phyloP scores from a whole-genome alignment of 2,888 invertebrate genomes.

The Choreutis nemorana region DNA sequence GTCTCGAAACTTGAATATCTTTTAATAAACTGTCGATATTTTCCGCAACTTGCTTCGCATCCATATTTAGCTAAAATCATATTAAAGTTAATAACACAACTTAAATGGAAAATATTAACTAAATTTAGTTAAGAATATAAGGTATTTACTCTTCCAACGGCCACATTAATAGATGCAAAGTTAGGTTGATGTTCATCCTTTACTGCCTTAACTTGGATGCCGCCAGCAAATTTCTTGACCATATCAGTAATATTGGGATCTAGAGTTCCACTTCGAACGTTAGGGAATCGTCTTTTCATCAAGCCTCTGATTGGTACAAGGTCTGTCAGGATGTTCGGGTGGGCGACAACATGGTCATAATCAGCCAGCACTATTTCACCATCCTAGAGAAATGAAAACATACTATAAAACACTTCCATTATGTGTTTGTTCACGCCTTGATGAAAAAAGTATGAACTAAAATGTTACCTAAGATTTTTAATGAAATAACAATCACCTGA shows the following conservation, averaged over 20 bases:
- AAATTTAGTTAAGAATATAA: neutral
- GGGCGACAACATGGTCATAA: conserved; percentile 78
- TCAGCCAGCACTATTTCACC: conserved; percentile 73
- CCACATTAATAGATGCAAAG: conserved; percentile 72
- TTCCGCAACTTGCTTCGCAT: conserved; percentile 71
- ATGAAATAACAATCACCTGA: no score
- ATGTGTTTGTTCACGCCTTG: no score
- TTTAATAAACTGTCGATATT: conserved; percentile 73
- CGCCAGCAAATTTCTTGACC: conserved; percentile 72
- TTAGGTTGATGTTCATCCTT: conserved; percentile 76
- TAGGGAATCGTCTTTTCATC: conserved; percentile 81
- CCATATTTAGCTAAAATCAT: conserved; percentile 75
- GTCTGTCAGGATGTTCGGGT: conserved; percentile 82
- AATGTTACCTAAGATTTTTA: no score
- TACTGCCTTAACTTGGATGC: conserved; percentile 72
- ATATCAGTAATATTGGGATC: conserved; percentile 68
- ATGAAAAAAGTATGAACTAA: no score
- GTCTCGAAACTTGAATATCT: conserved; percentile 70
- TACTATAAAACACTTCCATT: no score
- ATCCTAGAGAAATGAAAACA: conserved; percentile 52
- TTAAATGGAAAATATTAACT: neutral
- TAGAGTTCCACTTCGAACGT: conserved; percentile 70
- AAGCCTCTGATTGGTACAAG: conserved; percentile 78
- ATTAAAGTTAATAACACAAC: conserved; percentile 1
- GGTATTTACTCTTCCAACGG: conserved; percentile 73